A percentile compares a stretch with the other conserved stretches of the same genome.
Conservation (phyloP, 2,113 vertebrate species). For the Myrmecophaga tridactyla region DNA sequence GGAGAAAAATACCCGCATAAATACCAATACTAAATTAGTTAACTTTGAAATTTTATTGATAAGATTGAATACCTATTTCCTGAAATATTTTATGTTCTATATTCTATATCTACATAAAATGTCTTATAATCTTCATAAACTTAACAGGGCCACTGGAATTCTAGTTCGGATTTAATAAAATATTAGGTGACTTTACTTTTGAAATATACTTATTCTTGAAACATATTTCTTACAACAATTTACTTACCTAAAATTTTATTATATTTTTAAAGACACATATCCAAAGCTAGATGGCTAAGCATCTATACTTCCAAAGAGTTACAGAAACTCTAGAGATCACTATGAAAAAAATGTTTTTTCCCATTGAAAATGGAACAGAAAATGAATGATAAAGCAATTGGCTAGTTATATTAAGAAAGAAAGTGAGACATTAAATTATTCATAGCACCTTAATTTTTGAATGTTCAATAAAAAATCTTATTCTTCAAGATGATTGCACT, state of each 20-base stretch:
- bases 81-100: not conserved
- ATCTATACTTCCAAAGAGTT: not conserved
- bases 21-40: not conserved
- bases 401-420: not conserved
- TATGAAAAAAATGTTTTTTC: not conserved
- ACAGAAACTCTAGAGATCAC: not conserved
- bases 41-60: not conserved
- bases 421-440: not conserved
- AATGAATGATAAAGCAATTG: not conserved
- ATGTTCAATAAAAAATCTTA: no score
- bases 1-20: not conserved
- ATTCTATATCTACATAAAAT: no score
- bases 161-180: not conserved
- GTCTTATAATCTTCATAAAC: no score
- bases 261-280: not conserved
- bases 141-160: not conserved
- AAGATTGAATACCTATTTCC: not conserved
- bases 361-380: not conserved
- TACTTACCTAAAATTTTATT: not conserved
- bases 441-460: not conserved
- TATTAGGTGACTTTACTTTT: not conserved
- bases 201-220: not conserved
- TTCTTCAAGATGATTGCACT: not conserved
- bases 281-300: not conserved
- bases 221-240: not conserved